Evolutionary conservation across 2,797 vertebrate genomes (phyloP).

Genomic region (Anabacerthia variegaticeps): DNA sequence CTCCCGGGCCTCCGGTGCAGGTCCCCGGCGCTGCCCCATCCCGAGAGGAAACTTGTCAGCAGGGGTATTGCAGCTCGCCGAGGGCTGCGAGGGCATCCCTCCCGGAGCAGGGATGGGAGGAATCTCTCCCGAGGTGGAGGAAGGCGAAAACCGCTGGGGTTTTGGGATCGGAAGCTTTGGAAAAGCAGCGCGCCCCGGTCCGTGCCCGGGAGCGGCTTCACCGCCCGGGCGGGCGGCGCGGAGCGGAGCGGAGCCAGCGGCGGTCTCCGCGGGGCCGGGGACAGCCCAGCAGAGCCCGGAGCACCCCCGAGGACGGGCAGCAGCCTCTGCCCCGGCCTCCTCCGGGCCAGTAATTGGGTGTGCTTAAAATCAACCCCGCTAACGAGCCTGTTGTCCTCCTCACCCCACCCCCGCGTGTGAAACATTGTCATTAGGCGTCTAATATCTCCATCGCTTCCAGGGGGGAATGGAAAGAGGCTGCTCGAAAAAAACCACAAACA

Average conservation of each 20-base stretch:
- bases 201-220: not conserved
- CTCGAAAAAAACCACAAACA: conserved; percentile 11
- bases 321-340: conserved; percentile 20
- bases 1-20: not conserved
- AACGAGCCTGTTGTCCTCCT: conserved; percentile 56
- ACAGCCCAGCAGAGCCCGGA: not conserved
- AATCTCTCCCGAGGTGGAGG: not conserved
- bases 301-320: not conserved
- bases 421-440: conserved; percentile 56
- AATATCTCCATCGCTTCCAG: conserved; percentile 58
- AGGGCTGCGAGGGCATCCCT: not conserved
- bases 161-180: not conserved
- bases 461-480: conserved; percentile 52
- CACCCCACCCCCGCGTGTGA: conserved; percentile 62
- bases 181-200: not conserved
- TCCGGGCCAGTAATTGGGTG: not conserved
- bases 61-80: not conserved
- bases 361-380: conserved; percentile 42
- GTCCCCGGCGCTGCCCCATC: too few species aligned
- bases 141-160: not conserved
- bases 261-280: not conserved
- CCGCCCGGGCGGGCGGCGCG: not conserved
- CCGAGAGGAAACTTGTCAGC: not conserved
- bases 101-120: not conserved
- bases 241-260: not conserved